These are phyloP conservation scores for Pterocles burchelli DNA, from an alignment of 2,113 vertebrate genomes.

Conservation along the genomic window DNA sequence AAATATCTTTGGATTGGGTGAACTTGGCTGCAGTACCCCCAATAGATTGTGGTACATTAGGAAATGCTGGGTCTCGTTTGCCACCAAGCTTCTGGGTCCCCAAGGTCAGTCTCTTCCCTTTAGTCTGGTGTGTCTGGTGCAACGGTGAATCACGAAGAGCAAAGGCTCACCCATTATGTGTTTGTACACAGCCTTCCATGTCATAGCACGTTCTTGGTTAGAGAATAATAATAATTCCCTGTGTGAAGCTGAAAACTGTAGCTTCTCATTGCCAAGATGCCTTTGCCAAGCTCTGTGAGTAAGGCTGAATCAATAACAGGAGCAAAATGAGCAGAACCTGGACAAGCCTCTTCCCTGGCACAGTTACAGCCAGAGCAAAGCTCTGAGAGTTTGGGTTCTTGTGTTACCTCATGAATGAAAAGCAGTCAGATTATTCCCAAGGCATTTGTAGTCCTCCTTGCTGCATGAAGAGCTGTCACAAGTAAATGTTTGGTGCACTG, in stretches of 20 bases:
- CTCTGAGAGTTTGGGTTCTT: background rate
- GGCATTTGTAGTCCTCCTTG: background rate
- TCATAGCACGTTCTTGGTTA: background rate
- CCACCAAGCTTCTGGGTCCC: background rate
- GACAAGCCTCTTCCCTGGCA: background rate
- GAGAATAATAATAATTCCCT: background rate
- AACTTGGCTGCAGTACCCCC: background rate
- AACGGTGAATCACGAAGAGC: background rate
- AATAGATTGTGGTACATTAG: background rate
- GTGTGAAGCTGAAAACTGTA: background rate
- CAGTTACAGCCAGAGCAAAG: background rate
- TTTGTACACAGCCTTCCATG: background rate
- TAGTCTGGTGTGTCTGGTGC: too few relatives aligned
- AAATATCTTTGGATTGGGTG: background rate
- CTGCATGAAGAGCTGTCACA: background rate
- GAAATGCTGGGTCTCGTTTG: background rate
- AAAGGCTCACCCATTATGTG: background rate
- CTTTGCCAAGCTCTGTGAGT: background rate
- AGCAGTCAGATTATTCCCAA: fast-evolving
- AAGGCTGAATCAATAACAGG: background rate
- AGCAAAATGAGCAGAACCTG: background rate
- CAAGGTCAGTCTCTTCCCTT: background rate
- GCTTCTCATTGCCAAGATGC: background rate
- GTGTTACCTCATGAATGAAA: background rate
- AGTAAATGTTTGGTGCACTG: background rate